Conservation (phyloP, 2,888 invertebrate species). For the Beris morrisii region DNA sequence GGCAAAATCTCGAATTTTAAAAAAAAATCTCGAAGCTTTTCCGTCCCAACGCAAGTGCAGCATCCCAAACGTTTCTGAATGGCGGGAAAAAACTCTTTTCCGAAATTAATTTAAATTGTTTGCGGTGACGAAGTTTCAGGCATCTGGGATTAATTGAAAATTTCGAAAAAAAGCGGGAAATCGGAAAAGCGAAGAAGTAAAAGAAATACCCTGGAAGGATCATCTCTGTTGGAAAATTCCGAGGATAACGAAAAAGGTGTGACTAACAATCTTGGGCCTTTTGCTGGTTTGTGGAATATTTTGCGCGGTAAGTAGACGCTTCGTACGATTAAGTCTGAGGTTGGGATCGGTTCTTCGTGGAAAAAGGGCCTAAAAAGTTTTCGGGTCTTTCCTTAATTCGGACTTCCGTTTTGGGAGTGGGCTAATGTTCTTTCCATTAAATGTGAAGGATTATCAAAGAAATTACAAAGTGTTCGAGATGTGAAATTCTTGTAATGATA, state of each 20-base stretch:
- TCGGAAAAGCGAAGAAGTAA: slow-evolving; percentile 8
- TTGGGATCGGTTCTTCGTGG: too few species aligned
- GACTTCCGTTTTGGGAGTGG: too few species aligned
- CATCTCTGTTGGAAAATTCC: slow-evolving; percentile 14
- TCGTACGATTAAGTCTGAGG: too few species aligned
- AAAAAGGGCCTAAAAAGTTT: too few species aligned
- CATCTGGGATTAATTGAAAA: slow-evolving; percentile 12
- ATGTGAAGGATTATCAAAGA: too few species aligned
- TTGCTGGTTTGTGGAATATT: neutral
- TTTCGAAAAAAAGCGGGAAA: neutral
- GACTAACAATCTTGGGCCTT: slow-evolving; percentile 16
- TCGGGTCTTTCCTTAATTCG: too few species aligned
- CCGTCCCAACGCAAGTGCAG: slow-evolving; percentile 18
- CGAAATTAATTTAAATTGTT: slow-evolving; percentile 9
- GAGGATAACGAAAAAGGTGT: slow-evolving; percentile 25
- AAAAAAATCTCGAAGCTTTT: neutral
- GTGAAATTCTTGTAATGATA: too few species aligned
- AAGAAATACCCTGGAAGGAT: slow-evolving; percentile 2
- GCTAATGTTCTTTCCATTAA: too few species aligned
- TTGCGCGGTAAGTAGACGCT: neutral
- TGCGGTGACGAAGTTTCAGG: slow-evolving; percentile 1
- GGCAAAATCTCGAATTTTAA: too few species aligned
- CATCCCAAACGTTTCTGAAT: slow-evolving; percentile 21
- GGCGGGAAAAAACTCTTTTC: slow-evolving; percentile 22
- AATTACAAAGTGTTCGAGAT: too few species aligned